These are phyloP conservation scores for Synanthedon tipuliformis DNA, from an alignment of 2,888 invertebrate genomes.

Conservation along the genomic window DNA sequence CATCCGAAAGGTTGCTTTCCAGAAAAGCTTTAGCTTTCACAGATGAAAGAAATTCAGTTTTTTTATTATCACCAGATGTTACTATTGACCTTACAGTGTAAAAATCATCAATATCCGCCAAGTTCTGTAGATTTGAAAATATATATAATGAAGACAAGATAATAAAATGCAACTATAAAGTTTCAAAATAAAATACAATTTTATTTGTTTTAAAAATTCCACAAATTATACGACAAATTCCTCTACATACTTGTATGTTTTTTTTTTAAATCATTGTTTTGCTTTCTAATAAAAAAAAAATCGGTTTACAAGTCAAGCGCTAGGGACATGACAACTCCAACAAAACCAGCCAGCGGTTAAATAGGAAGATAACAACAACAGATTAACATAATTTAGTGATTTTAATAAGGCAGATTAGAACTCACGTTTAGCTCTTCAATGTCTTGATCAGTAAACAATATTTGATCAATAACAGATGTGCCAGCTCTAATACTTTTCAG, in stretches of 20 bases:
- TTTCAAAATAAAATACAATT: too few species aligned
- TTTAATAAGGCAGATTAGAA: background rate
- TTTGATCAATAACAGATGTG: conserved; percentile 73
- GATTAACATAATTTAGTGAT: background rate
- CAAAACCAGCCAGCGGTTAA: too few species aligned
- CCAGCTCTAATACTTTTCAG: conserved; percentile 78
- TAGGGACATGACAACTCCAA: too few species aligned
- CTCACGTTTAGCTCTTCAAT: conserved; percentile 68
- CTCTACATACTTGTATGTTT: too few species aligned
- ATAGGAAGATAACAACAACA: too few species aligned
- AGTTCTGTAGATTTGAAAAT: conserved; percentile 50
- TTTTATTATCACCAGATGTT: conserved; percentile 74
- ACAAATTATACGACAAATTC: too few species aligned
- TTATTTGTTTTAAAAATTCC: too few species aligned
- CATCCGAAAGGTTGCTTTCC: conserved; percentile 81
- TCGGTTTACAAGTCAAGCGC: too few species aligned
- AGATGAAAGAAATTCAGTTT: conserved; percentile 79
- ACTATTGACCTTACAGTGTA: conserved; percentile 81
- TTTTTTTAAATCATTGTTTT: too few species aligned
- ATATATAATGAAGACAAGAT: background rate
- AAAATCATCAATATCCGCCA: conserved; percentile 77
- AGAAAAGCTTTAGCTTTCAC: conserved; percentile 83
- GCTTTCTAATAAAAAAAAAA: too few species aligned
- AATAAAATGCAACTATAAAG: too few species aligned
- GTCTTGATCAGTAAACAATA: conserved; percentile 66